Evolutionary conservation across 2,888 invertebrate species (phyloP), one percentile per base, ranked within the genome.

Genomic region (Sesia apiformis): DNA sequence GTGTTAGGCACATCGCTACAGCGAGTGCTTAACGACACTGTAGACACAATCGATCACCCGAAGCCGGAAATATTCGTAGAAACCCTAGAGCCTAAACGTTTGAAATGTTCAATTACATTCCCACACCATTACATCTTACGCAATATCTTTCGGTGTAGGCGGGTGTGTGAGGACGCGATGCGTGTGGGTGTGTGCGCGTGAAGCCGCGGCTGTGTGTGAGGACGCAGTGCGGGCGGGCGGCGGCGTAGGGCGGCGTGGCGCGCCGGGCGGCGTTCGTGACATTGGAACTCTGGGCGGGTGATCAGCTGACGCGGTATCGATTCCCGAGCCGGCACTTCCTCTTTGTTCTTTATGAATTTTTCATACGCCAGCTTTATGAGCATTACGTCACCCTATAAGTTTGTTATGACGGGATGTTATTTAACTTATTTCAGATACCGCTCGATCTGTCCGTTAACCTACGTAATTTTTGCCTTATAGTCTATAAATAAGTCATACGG

Each of bases 271-370:
- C 70, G 84, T 69, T 82, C 87, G 75, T 88, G 88, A 89, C 88
- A 89, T 89, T 87, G 87, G 46, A 46, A 46, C 46, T 8, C 7
- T 59, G 59, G 55, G 56, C 56, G 56, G 85, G 79, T 78, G 78
- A 88, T 81, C 88, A 87, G 87, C 87, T 87, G 87, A 82, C 74
- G 67, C n/a, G 58, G 64, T 81, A 87, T 87, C 88, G 87, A 88
- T 89, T 81, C 70, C 66, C 60, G 56, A 54, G 57, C 63, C 63
- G 63, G 60, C 69, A 81, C 81, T 84, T 85, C 84, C 84, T 83
- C 74, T 64, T 82, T 76, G 74, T 75, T 72, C 79, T 72, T 74
- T 78, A 84, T 85, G 83, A 85, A 84, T 85, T 77, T 84, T 86
- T 83, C 82, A 86, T 82, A 63, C 60, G 64, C 57, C 58, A 62